A percentile compares a stretch with the other conserved stretches of the same genome.
phyloP scores from a whole-genome alignment of 2,797 vertebrate species.

The Characodon lateralis region DNA sequence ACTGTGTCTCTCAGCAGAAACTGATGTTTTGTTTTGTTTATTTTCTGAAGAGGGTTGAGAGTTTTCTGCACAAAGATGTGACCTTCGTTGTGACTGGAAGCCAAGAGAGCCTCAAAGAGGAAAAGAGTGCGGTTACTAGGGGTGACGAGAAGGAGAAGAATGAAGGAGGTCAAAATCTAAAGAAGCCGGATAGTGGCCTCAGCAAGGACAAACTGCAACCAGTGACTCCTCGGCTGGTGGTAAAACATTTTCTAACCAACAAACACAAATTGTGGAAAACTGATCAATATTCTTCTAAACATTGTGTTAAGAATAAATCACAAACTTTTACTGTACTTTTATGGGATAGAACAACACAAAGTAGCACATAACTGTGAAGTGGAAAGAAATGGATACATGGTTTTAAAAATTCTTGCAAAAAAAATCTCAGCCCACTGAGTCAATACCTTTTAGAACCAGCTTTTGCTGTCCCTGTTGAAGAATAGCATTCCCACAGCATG shows the following conservation, averaged over 20 bases:
- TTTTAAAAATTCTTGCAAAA: too few relatives aligned
- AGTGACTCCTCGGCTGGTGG: constrained; percentile 65
- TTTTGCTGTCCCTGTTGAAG: too few relatives aligned
- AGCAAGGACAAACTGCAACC: constrained; percentile 30
- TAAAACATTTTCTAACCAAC: constrained; percentile 21
- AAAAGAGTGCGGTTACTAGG: constrained; percentile 15
- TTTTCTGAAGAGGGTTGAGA: constrained; percentile 79
- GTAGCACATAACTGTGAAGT: not conserved
- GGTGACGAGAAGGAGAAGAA: constrained; percentile 26
- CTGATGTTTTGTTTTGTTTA: constrained; percentile 13
- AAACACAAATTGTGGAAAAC: not conserved
- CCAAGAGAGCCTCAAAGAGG: constrained; percentile 69
- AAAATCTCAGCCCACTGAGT: too few relatives aligned
- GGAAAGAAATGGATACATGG: not conserved
- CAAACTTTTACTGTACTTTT: not conserved
- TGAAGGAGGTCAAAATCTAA: constrained; percentile 21
- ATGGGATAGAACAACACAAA: not conserved
- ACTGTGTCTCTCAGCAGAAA: not conserved
- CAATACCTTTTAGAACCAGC: too few relatives aligned
- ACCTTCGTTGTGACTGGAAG: constrained; percentile 86
- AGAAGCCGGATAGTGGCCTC: constrained; percentile 39
- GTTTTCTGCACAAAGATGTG: constrained; percentile 93
- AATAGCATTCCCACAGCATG: too few relatives aligned
- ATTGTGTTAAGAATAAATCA: not conserved
- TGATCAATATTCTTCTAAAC: not conserved